Evolutionary conservation across 1,140 invertebrate genomes (phyloP), one percentile per base, ranked within the genome.

Genomic region (Rhizoglyphus robini): DNA sequence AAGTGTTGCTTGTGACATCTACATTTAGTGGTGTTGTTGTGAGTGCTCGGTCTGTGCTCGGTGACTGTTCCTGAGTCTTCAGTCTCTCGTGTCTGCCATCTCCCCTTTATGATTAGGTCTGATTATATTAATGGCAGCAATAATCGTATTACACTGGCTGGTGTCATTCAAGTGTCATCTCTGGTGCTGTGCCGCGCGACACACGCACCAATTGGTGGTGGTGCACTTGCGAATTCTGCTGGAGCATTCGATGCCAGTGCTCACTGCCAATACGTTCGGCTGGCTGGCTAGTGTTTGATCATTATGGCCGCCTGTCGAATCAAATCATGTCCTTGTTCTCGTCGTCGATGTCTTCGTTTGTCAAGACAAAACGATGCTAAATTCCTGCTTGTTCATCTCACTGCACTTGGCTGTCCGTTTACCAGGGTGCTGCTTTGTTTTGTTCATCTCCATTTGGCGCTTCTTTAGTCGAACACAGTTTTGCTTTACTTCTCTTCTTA

Each of bases 151-250:
- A 60, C 60, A 38, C 31, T 36, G 32, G 11, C 15, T 49, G 11
- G 3, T 46, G 41, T 47, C 61, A 63, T 25, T 63, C 34, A 60
- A 60, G 58, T 60, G 58, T 60, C 58, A 60, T 60, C 15, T 58
- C 58, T 3, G 29, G 8, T 41, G 36, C 36, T 18, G 18, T 41
- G 8, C 36, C 18, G n/a, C n/a, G n/a, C n/a, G 8, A 41, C 8
- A 41, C 36, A 41, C 36, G 18, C 36, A 41, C 36, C 36, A 41
- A 41, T 41, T 41, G 36, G 8, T 41, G 8, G 36, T n/a, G n/a
- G n/a, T n/a, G n/a, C 41, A 46, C 41, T 46, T 46, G 41, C 41
- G 41, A 46, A 46, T 46, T 46, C 41, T 46, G 23, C 41, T 46
- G n/a, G n/a, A n/a, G n/a, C n/a, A n/a, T n/a, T n/a, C n/a, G n/a